Conservation (phyloP, 2,797 vertebrate genomes). For the Cetoscarus ocellatus region DNA sequence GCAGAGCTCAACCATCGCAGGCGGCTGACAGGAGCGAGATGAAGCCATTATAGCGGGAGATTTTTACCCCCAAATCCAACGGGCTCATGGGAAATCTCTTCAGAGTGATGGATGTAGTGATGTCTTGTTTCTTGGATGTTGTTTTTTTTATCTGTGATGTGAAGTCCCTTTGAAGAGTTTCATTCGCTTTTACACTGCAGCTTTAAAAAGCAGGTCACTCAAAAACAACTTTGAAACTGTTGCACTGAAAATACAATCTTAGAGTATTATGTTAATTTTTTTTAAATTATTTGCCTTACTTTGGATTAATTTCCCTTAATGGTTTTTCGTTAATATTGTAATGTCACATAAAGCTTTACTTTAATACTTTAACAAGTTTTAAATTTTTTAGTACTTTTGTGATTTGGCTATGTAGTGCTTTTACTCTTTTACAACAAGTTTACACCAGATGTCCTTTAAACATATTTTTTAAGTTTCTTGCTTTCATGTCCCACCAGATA, state of each 20-base stretch:
- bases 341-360: too few relatives aligned
- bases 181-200: neutral
- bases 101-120: constrained; percentile 37
- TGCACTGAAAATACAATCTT: neutral
- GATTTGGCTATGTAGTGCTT: too few relatives aligned
- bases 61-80: constrained; percentile 47
- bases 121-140: constrained; percentile 31
- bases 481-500: too few relatives aligned
- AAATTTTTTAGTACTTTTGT: too few relatives aligned
- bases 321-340: too few relatives aligned
- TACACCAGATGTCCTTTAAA: too few relatives aligned
- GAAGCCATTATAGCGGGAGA: constrained; percentile 33
- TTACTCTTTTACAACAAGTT: too few relatives aligned
- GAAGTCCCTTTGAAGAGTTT: constrained; percentile 23
- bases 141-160: constrained; percentile 31
- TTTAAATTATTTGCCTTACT: too few relatives aligned
- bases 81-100: constrained; percentile 52
- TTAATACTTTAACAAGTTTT: too few relatives aligned
- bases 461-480: too few relatives aligned
- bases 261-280: too few relatives aligned
- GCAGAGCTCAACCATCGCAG: constrained; percentile 28
- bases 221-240: neutral
- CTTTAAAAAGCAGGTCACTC: constrained; percentile 1
- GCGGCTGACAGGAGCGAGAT: constrained; percentile 55
- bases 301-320: too few relatives aligned